These are phyloP conservation scores for Danaus chrysippus DNA, from an alignment of 2,888 invertebrate species.

Conservation along the genomic window DNA sequence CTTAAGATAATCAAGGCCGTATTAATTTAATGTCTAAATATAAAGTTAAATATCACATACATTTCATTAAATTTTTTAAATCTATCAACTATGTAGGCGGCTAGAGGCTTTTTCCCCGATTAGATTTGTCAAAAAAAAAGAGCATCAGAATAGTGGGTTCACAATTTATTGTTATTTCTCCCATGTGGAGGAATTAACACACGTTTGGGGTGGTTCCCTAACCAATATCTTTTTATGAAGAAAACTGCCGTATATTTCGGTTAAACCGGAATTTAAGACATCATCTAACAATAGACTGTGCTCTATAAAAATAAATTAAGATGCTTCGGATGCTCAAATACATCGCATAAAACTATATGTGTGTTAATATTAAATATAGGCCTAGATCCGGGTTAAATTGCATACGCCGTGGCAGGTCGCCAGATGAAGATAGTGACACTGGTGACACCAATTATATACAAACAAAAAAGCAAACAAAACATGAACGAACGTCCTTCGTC, in stretches of 20 bases:
- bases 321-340: not conserved
- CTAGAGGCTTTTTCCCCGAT: not conserved
- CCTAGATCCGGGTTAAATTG: not conserved
- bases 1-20: conserved; percentile 43
- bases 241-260: conserved; percentile 9
- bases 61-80: not conserved
- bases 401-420: conserved; percentile 4
- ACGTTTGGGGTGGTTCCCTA: conserved; percentile 39
- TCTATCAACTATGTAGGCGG: not conserved
- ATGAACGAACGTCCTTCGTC: conserved; percentile 15
- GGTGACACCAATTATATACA: conserved; percentile 6
- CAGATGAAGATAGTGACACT: conserved; percentile 3
- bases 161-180: conserved; percentile 73
- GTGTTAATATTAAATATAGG: conserved; percentile 1
- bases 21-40: conserved; percentile 30
- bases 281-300: not conserved
- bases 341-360: not conserved
- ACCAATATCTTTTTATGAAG: conserved; percentile 27
- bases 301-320: not conserved
- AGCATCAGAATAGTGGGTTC: conserved; percentile 45
- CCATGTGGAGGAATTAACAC: conserved; percentile 70
- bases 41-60: not conserved
- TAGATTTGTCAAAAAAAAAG: conserved; percentile 45
- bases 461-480: conserved; percentile 5
- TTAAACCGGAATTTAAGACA: conserved; percentile 11